phyloP scores from a whole-genome alignment of 2,113 vertebrate species.

The Labeo catla region DNA sequence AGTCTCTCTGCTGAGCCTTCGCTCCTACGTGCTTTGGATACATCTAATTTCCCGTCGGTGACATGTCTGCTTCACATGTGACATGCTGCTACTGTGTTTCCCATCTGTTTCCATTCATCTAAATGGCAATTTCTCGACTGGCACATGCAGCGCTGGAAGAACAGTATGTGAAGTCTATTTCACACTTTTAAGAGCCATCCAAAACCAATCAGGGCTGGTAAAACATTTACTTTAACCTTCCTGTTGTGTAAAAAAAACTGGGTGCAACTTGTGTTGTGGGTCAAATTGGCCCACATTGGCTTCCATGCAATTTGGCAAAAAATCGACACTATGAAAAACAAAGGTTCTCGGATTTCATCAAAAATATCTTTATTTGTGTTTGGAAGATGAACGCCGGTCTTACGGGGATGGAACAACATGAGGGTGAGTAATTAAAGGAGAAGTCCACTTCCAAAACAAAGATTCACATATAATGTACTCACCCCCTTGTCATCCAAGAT shows the following conservation, averaged over 20 bases:
- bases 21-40: constrained; percentile 44
- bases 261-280: not conserved
- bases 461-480: no score
- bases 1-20: constrained; percentile 40
- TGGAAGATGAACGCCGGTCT: no score
- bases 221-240: constrained; percentile 6
- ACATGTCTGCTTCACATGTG: constrained; percentile 43
- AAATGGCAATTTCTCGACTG: constrained; percentile 19
- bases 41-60: constrained; percentile 55
- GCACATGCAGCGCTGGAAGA: constrained; percentile 22
- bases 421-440: no score
- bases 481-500: no score
- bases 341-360: not conserved
- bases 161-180: not conserved
- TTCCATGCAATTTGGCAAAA: not conserved
- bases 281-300: not conserved
- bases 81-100: constrained; percentile 19
- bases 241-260: not conserved
- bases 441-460: no score
- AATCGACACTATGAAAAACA: not conserved
- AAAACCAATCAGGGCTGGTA: not conserved
- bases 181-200: not conserved
- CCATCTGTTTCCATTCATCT: constrained; percentile 24
- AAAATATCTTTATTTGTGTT: no score
- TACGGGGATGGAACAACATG: no score